Evolutionary conservation across 2,888 invertebrate genomes (phyloP), one percentile per base, ranked within the genome.

Genomic region (Drosophila borealis): DNA sequence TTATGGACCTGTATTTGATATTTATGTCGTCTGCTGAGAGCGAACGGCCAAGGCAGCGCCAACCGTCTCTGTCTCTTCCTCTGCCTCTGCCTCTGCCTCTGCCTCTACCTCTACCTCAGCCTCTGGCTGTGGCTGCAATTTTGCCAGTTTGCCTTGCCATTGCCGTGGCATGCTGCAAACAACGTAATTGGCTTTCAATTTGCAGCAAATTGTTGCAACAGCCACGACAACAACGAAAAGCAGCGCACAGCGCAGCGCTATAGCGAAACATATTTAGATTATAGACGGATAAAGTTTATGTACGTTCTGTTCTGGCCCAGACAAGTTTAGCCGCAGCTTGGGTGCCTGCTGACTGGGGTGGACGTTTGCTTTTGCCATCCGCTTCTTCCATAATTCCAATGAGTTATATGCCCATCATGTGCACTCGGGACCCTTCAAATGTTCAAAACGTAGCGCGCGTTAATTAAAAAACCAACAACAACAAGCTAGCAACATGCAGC

Each of bases 1-100:
- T 91, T 91, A 91, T 91, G 89, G 90, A 91, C 91, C 91, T 90
- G 91, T 91, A 86, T 90, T 90, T 90, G 90, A 91, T 91, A 91
- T 91, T 91, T 91, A 91, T 91, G 91, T 86, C 87, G 85, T 85
- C 87, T 87, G 74, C 80, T 51, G 50, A 53, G 65, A 53, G 46
- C 51, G 41, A 54, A 51, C 54, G 61, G 57, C 60, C 65, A 33
- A 39, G 51, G 49, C 64, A 41, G 51, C 51, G 21, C 36, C 51
- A 4, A 5, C 39, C 34, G 36, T 9, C 36, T 21, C 50, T 9
- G 51, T 25, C 37, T 11, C 39, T 6, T 25, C 2, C 36, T 13
- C 17, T 19, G 13, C 36, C 36, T 3, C 50, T 11, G 50, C 9
- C 49, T 29, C 2, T 17, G 2, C 29, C 49, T 21, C 50, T 4